Conservation (phyloP, 1,140 invertebrate species). For the Meloidogyne floridensis region DNA sequence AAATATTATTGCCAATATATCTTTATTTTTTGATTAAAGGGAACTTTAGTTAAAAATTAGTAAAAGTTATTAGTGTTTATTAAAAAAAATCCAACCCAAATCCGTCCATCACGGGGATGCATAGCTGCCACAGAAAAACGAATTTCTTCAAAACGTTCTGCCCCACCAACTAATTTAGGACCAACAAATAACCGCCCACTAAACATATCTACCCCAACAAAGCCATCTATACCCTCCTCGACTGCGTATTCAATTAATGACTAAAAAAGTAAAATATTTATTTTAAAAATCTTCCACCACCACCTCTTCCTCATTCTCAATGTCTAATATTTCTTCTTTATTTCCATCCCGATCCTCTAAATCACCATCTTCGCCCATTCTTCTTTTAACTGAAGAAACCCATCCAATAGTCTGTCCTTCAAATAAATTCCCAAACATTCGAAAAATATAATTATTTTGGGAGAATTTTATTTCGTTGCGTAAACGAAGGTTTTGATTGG, state of each 20-base stretch:
- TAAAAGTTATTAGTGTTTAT: conserved; percentile 16
- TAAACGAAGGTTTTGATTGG: not conserved
- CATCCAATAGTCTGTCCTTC: conserved; percentile 43
- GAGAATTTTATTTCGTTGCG: not conserved
- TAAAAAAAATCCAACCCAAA: conserved; percentile 34
- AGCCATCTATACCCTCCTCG: conserved; percentile 47
- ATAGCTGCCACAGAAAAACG: conserved; percentile 42
- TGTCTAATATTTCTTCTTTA: not conserved
- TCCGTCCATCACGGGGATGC: conserved; percentile 24
- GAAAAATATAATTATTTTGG: conserved; percentile 38
- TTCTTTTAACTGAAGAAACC: conserved; percentile 18
- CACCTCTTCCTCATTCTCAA: not conserved
- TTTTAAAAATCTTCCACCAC: too few species aligned
- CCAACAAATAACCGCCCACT: conserved; percentile 39
- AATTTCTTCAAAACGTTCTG: conserved; percentile 50
- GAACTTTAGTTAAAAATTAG: not conserved
- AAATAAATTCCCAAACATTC: conserved; percentile 33
- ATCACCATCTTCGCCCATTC: not conserved
- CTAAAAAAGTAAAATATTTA: not conserved
- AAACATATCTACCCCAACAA: conserved; percentile 40
- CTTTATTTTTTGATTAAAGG: not conserved
- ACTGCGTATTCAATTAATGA: conserved; percentile 39
- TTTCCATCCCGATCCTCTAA: not conserved
- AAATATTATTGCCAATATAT: too few species aligned
- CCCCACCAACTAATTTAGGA: conserved; percentile 29